Conservation (phyloP, 23 tunicate genomes). For the Trididemnum miniatum region DNA sequence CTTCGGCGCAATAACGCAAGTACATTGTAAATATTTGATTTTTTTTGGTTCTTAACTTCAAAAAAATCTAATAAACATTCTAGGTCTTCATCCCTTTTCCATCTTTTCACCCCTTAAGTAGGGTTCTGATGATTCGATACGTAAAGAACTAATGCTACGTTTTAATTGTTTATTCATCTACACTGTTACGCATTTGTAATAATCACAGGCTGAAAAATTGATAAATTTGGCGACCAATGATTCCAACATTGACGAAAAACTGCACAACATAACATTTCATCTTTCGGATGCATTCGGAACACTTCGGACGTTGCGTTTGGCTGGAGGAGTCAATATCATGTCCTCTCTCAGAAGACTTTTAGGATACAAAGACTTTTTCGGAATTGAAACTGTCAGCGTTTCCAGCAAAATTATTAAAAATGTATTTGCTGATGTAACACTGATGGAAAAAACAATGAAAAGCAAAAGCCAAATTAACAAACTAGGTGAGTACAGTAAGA, state of each 20-base stretch:
- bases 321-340: not conserved
- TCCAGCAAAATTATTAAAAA: not conserved
- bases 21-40: too few species aligned
- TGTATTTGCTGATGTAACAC: not conserved
- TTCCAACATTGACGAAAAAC: not conserved
- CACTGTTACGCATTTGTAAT: too few species aligned
- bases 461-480: not conserved
- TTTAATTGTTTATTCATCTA: too few species aligned
- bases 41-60: too few species aligned
- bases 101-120: too few species aligned
- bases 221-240: not conserved
- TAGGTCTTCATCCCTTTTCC: too few species aligned
- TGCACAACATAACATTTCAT: not conserved
- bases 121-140: too few species aligned
- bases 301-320: not conserved
- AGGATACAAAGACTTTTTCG: not conserved
- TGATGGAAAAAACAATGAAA: not conserved
- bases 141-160: too few species aligned
- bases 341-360: slow-evolving; percentile 3
- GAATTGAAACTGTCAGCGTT: not conserved
- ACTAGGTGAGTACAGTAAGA: not conserved
- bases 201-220: not conserved
- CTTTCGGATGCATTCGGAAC: slow-evolving; percentile 2
- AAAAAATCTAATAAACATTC: too few species aligned
- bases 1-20: not conserved